Conservation (phyloP, 1,140 invertebrate species). For the Holcopasites calliopsidis region DNA sequence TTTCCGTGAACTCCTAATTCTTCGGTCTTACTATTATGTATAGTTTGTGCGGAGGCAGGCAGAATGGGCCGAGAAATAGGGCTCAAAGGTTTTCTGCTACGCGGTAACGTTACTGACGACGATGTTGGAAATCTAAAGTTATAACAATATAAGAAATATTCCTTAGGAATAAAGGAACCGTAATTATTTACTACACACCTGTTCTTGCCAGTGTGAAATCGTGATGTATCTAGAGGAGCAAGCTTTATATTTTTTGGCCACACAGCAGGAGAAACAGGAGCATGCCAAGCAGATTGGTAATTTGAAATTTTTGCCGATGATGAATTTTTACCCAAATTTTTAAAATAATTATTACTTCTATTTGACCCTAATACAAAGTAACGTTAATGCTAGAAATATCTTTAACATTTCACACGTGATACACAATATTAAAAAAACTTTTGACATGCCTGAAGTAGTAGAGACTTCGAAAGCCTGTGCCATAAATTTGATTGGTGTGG, state of each 20-base stretch:
- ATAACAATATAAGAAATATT: slow-evolving; percentile 9
- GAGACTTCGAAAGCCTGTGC: slow-evolving; percentile 65
- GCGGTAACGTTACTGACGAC: slow-evolving; percentile 45
- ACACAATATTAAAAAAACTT: slow-evolving; percentile 7
- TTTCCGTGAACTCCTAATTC: slow-evolving; percentile 53
- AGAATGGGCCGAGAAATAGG: slow-evolving; percentile 63
- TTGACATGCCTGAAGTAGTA: slow-evolving; percentile 59
- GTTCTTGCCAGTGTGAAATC: slow-evolving; percentile 70
- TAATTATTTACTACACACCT: slow-evolving; percentile 59
- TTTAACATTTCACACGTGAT: background rate
- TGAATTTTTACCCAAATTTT: slow-evolving; percentile 56
- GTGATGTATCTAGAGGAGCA: slow-evolving; percentile 72
- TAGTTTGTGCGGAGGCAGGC: slow-evolving; percentile 34
- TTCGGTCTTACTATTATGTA: slow-evolving; percentile 16
- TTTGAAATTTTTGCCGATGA: slow-evolving; percentile 53
- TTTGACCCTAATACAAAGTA: slow-evolving; percentile 54
- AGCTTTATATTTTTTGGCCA: slow-evolving; percentile 75
- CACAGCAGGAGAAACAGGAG: slow-evolving; percentile 64
- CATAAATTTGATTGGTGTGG: slow-evolving; percentile 70
- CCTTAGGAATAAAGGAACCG: background rate
- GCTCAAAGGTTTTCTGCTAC: slow-evolving; percentile 67
- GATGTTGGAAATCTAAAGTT: slow-evolving; percentile 57
- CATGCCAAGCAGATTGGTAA: slow-evolving; percentile 69
- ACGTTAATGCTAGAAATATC: slow-evolving; percentile 9
- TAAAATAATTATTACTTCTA: slow-evolving; percentile 55